Base-by-base conservation (phyloP, 1,140 invertebrate species). In the Littorina saxatilis region DNA sequence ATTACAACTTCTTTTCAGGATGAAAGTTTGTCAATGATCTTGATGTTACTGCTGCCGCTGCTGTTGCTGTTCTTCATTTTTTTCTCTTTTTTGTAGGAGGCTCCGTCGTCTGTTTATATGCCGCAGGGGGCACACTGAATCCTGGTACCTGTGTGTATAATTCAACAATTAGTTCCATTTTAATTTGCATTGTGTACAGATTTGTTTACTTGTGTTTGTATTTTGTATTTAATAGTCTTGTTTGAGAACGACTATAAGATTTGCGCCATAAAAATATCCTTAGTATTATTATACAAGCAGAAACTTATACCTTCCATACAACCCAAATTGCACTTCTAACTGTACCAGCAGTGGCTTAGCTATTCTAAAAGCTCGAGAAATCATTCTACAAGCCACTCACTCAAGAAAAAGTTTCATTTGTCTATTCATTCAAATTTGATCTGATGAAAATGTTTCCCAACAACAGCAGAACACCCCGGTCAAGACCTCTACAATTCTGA, bases 111-210 rank as follows among this genome's bases (percentile, higher is more conserved):
- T 66, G 72, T 0, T 43, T 63, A 47, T 81, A 72, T n/a, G 29
- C 63, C 1, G 70, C 81, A 13, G 87, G 82, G 47, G 88, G 84
- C 27, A 90, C 88, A 82, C 88, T 90, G 66, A 90, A 88, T 0
- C 83, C 87, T 68, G 87, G 81, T 52, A 90, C 83, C 88, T 90
- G 79, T 50, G 66, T 82, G 23, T 27, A 79, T 55, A 52, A 58
- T 58, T 39, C 23, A n/a, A 23, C 68, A 61, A 29, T 32, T n/a
- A 2, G 27, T 47, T 23, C 13, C 76, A 23, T 23, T 27, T n/a
- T 43, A 15, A 2, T 39, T 4, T 47, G 23, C 3, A 75, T 40
- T 4, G 27, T n/a, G n/a, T 9, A 9, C 23, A 39, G 13, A 35
- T 73, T n/a, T 35, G 35, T 39, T n/a, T 39, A 9, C 11, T 29